These are phyloP conservation scores for Platyrinchus mystaceus DNA, from an alignment of 2,797 vertebrate species.

Conservation along the genomic window DNA sequence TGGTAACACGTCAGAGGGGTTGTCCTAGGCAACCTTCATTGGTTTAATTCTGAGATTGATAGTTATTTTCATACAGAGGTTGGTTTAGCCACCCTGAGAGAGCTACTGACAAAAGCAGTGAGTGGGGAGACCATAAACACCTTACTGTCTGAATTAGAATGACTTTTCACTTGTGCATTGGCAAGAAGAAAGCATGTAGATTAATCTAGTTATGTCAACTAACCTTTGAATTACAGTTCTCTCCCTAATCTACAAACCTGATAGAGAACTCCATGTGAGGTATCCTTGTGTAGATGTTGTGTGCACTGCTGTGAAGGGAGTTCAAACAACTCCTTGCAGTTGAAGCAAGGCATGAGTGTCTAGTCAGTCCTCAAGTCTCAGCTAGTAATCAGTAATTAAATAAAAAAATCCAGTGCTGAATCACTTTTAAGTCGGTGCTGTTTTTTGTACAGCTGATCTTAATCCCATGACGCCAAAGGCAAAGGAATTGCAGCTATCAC, in stretches of 20 bases:
- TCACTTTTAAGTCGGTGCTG: not conserved
- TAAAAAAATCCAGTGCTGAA: slow-evolving; percentile 10
- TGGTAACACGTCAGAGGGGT: not conserved
- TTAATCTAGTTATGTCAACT: not conserved
- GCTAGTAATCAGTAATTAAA: not conserved
- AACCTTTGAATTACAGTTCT: not conserved
- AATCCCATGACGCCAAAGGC: slow-evolving; percentile 31
- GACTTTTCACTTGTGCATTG: not conserved
- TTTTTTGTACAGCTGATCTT: not conserved
- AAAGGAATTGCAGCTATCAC: slow-evolving; percentile 39
- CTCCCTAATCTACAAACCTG: not conserved
- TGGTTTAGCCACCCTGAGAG: not conserved
- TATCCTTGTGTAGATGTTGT: not conserved
- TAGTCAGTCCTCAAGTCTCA: not conserved
- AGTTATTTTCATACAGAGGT: not conserved
- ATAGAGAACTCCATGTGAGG: not conserved
- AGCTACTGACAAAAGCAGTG: not conserved
- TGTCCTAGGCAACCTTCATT: not conserved
- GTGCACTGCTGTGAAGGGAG: not conserved
- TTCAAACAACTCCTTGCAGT: not conserved
- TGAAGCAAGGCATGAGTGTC: not conserved
- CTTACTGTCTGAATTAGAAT: not conserved
- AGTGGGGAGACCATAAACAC: not conserved
- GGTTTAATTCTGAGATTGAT: not conserved
- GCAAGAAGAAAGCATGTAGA: not conserved